Evolutionary conservation across 1,140 invertebrate species (phyloP), one percentile per base, ranked within the genome.

Genomic region (Heliconius melpomene): DNA sequence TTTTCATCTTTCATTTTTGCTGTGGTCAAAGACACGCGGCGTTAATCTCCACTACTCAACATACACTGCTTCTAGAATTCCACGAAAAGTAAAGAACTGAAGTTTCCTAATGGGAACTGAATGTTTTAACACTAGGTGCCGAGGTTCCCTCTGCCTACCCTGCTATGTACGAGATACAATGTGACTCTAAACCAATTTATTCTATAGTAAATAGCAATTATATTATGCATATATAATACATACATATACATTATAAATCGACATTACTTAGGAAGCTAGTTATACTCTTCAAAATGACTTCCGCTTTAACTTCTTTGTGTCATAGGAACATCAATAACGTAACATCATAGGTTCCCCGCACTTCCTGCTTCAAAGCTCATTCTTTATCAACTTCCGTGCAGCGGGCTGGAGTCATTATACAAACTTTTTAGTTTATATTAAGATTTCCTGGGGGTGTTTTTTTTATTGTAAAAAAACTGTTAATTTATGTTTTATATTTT

Each of bases 331-430:
- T 66, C 5, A 66, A 18, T 66, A 66, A 66, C 60, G 60, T 29
- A 66, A 23, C 60, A 66, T 66, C 71, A 72, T n/a, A 9, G 38
- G 38, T 38, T 40, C 71, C n/a, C 32, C 52, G 60, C n/a, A 54
- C 54, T 77, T 77, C 75, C 75, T 60, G 75, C 38, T 70, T 70
- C 23, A 29, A 77, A 77, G 60, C 60, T 18, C 29, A 66, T 75
- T 71, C 46, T 76, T 76, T 46, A 46, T 36, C 54, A n/a, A 71
- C 60, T 77, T 77, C 75, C 75, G 60, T 13, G 66, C 75, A 40
- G 9, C 57, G 57, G 20, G 57, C 57, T 1, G n/a, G 54, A 11
- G 26, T 66, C 23, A 66, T 66, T 66, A 66, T 66, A 29, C 60
- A 23, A 57, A 57, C 20, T 57, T 8, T n/a, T 9, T 11, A 29